Evolutionary conservation across 2,113 vertebrate genomes (phyloP).

Genomic region (Pardalotus punctatus): DNA sequence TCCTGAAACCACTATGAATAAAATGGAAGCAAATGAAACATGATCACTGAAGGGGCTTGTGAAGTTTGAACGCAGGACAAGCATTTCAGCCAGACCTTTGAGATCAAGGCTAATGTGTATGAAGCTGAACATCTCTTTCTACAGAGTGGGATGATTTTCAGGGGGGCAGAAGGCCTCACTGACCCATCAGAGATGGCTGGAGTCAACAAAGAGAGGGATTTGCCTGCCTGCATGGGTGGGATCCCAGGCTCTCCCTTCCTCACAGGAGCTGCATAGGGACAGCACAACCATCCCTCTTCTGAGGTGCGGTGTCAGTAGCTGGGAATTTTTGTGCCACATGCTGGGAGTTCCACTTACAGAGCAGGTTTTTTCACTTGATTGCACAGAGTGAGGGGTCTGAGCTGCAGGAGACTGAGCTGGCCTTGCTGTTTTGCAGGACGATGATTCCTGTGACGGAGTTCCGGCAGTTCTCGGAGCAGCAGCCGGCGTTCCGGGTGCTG

Average conservation of each 20-base stretch:
- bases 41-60: background rate
- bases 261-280: background rate
- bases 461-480: constrained; percentile 96
- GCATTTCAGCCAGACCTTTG: background rate
- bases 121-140: background rate
- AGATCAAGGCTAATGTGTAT: background rate
- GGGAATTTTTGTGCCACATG: background rate
- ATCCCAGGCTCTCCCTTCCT: background rate
- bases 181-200: background rate
- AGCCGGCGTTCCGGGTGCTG: constrained; percentile 95
- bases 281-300: background rate
- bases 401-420: background rate
- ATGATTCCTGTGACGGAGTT: constrained; percentile 99
- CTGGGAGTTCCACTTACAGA: background rate
- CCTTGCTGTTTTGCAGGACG: constrained; percentile 71
- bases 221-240: background rate
- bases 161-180: background rate
- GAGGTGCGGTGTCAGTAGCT: background rate
- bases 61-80: background rate
- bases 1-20: background rate
- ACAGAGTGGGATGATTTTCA: background rate
- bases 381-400: fast-evolving
- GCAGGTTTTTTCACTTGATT: background rate
- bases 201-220: background rate
- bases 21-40: background rate